Base-by-base conservation (phyloP, 1,140 invertebrate genomes). In the Conus ventricosus region DNA sequence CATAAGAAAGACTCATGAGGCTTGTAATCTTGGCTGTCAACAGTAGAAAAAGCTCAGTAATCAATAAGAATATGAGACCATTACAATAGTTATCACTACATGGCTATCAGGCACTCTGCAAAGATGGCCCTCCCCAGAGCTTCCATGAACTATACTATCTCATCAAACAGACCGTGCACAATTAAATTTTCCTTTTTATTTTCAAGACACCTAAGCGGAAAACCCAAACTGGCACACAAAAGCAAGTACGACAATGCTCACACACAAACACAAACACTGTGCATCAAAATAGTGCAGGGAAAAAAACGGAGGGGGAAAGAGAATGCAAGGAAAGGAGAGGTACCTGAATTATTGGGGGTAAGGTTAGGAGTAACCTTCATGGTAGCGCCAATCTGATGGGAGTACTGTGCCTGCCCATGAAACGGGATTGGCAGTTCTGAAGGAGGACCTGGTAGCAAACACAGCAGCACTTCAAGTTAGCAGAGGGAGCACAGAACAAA, bases 381-480 rank as follows among this genome's bases (percentile, higher is more conserved):
- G 78, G 89, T 57, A 10, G 89, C 86, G 88, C 92, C 92, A 87
- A 95, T 89, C 90, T 95, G 94, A 85, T 95, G 94, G 23, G 94
- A 94, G 90, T 95, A 95, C 89, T 94, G 94, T 81, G 91, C 94
- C 80, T 94, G 93, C 81, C 94, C 94, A 92, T 94, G 94, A 90
- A 91, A 95, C 75, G 94, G 94, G 67, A 92, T 91, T 71, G 94
- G 94, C 88, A 95, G 87, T 76, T 93, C 94, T 91, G 91, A 92
- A 75, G 93, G 91, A 25, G 90, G 91, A 91, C 89, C 90, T 91
- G 88, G 27, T n/a, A 67, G 87, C 15, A 54, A 87, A 83, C 87
- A 88, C 87, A 87, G 85, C 85, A 87, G 63, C 71, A 67, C 60
- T 63, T 11, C 60, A 71, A 20, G 57, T 60, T 5, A 76, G 75